Evolutionary conservation across 2,888 invertebrate species (phyloP).

Genomic region (Macrosiphum euphorbiae): DNA sequence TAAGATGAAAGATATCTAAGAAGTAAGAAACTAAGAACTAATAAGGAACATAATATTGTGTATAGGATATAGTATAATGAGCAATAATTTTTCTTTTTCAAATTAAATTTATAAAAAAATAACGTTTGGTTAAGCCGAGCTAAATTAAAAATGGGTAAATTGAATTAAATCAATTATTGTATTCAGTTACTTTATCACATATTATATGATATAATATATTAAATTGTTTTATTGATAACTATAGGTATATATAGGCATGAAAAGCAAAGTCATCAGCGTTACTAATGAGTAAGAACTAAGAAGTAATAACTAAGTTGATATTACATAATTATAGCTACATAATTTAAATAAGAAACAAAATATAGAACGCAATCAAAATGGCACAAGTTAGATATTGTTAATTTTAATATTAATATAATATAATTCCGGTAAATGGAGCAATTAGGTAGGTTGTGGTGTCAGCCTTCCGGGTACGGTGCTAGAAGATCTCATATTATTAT

Average conservation of each 20-base stretch:
- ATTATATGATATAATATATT: neutral
- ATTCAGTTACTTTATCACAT: neutral
- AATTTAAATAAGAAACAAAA: neutral
- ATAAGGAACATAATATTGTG: neutral
- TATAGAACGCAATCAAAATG: neutral
- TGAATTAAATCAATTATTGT: neutral
- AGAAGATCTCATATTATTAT: neutral
- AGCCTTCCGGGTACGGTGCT: neutral
- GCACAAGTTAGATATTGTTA: neutral
- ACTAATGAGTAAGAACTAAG: neutral
- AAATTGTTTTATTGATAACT: neutral
- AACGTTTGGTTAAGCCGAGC: fast-evolving
- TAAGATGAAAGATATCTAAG: neutral
- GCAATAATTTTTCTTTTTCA: neutral
- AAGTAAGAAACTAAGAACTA: neutral
- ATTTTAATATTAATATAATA: neutral
- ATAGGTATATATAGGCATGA: neutral
- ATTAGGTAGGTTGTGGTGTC: neutral
- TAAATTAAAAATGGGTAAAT: neutral
- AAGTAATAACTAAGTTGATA: neutral
- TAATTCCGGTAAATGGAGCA: neutral
- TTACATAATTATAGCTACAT: neutral
- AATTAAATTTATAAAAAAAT: neutral
- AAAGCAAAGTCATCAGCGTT: neutral
- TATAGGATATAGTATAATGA: neutral